Evolutionary conservation across 2,113 vertebrate species (phyloP).

Genomic region (Ginglymostoma cirratum): DNA sequence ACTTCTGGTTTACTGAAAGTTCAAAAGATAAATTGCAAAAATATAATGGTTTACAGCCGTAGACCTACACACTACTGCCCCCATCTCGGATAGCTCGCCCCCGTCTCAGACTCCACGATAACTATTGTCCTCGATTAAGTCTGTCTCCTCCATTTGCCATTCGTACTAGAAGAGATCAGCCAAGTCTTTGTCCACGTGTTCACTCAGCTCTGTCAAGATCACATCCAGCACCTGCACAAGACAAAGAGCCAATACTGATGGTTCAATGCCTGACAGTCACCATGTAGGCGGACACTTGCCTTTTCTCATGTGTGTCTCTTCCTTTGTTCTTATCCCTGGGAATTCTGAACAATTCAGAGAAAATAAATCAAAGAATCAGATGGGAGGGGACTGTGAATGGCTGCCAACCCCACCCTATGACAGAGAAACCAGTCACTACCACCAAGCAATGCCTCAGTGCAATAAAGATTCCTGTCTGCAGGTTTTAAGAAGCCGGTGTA

Average conservation of each 20-base stretch:
- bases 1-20: too few relatives aligned
- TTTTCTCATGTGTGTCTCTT: background rate
- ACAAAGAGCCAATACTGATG: background rate
- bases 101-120: too few relatives aligned
- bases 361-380: background rate
- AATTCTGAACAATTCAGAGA: background rate
- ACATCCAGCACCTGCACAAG: constrained; percentile 43
- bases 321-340: too few relatives aligned
- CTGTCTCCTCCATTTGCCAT: constrained; percentile 37
- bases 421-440: background rate
- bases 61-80: too few relatives aligned
- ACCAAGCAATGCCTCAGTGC: background rate
- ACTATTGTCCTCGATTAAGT: too few relatives aligned
- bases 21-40: too few relatives aligned
- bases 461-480: background rate
- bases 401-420: too few relatives aligned
- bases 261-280: background rate
- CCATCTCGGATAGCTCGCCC: too few relatives aligned
- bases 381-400: background rate
- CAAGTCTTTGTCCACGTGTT: constrained; percentile 40
- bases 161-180: constrained; percentile 42
- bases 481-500: background rate
- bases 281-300: background rate
- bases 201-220: constrained; percentile 43
- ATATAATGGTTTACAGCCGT: too few relatives aligned